Evolutionary conservation across 1,140 invertebrate species (phyloP).

Genomic region (Arctopsyche grandis): DNA sequence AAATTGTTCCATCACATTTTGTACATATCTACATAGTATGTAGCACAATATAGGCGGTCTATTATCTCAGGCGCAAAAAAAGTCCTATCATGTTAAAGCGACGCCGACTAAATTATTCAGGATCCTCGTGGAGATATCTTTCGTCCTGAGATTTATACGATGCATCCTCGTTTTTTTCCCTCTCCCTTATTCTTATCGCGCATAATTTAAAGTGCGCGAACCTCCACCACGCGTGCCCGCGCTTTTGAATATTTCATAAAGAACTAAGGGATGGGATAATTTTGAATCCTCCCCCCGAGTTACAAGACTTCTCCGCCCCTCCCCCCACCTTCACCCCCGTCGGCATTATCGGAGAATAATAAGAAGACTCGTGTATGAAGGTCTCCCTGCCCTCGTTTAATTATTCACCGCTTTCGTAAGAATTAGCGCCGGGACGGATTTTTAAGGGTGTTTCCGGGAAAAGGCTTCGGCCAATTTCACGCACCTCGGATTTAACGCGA

Average conservation of each 20-base stretch:
- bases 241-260: not conserved
- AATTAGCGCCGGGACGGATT: slow-evolving; percentile 5
- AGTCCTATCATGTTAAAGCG: not conserved
- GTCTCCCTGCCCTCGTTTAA: not conserved
- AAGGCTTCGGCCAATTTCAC: slow-evolving; percentile 13
- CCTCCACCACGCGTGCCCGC: not conserved
- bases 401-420: slow-evolving; percentile 29
- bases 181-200: not conserved
- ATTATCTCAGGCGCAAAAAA: not conserved
- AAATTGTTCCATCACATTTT: too few species aligned
- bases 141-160: not conserved
- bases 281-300: not conserved
- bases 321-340: too few species aligned
- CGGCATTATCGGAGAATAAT: too few species aligned
- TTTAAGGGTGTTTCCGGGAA: not conserved
- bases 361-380: too few species aligned
- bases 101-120: slow-evolving; percentile 3
- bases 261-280: not conserved
- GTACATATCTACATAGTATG: not conserved
- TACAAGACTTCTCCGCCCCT: not conserved
- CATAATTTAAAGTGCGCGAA: not conserved
- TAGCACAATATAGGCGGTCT: not conserved
- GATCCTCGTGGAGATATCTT: not conserved
- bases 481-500: slow-evolving; percentile 26
- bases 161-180: not conserved